Evolutionary conservation across 2,888 invertebrate species (phyloP).

Genomic region (Erebia ligea): DNA sequence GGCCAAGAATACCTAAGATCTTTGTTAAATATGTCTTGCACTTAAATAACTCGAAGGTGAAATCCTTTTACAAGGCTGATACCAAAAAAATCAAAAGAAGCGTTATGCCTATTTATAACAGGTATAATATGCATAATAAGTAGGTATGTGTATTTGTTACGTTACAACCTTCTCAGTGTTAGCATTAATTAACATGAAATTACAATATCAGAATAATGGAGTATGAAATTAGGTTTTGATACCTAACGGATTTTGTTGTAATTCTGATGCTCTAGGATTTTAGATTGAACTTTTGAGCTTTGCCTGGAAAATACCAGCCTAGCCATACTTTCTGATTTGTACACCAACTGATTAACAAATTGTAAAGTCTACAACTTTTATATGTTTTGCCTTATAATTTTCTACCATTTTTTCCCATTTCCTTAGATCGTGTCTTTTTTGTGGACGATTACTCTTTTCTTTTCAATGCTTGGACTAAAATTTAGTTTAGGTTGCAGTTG

Average conservation of each 20-base stretch:
- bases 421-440: too few relatives aligned
- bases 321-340: too few relatives aligned
- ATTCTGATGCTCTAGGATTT: neutral
- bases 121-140: constrained; percentile 1
- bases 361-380: too few relatives aligned
- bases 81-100: neutral
- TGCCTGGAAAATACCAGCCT: neutral
- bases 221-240: neutral
- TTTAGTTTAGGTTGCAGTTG: too few relatives aligned
- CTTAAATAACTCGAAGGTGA: neutral
- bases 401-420: too few relatives aligned
- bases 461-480: too few relatives aligned
- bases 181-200: constrained; percentile 12
- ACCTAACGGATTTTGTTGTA: constrained; percentile 4
- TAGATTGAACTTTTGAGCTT: neutral
- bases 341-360: too few relatives aligned
- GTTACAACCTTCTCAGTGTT: constrained; percentile 9
- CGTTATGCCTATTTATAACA: constrained; percentile 6
- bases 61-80: neutral
- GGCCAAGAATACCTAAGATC: neutral
- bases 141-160: neutral
- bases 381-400: too few relatives aligned
- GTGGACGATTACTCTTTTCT: too few relatives aligned
- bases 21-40: neutral
- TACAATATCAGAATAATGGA: neutral